Percentiles rank a stretch among this genome's conserved stretches.
These are phyloP conservation scores for Oligia strigilis DNA, from an alignment of 2,888 invertebrate species.

Conservation along the genomic window DNA sequence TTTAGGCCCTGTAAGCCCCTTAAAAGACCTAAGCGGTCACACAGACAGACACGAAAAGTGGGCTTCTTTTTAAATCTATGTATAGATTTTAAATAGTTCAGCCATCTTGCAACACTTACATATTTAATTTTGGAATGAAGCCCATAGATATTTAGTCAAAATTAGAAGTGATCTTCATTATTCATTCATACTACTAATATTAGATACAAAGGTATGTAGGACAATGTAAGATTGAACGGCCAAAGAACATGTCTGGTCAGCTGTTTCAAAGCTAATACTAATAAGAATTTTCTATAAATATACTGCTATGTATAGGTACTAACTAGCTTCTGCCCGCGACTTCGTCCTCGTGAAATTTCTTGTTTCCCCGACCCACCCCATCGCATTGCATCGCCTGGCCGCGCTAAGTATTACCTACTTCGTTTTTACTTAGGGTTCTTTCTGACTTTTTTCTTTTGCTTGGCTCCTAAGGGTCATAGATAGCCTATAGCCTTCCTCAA, in stretches of 20 bases:
- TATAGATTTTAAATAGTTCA: neutral
- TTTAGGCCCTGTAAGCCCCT: too few relatives aligned
- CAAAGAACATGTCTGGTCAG: constrained; percentile 30
- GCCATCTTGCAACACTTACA: neutral
- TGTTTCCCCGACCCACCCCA: too few relatives aligned
- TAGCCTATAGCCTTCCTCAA: too few relatives aligned
- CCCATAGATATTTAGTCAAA: constrained; percentile 14
- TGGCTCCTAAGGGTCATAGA: too few relatives aligned
- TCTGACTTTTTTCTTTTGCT: too few relatives aligned
- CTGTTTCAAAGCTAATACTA: constrained; percentile 21
- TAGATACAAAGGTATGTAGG: constrained; percentile 34
- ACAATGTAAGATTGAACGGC: constrained; percentile 36
- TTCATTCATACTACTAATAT: constrained; percentile 39
- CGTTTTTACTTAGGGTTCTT: too few relatives aligned
- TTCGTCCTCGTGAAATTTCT: too few relatives aligned
- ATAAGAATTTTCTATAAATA: constrained; percentile 37
- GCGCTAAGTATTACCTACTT: too few relatives aligned
- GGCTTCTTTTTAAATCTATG: neutral
- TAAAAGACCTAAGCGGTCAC: neutral
- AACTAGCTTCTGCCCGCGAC: too few relatives aligned
- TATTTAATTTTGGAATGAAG: constrained; percentile 20
- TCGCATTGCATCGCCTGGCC: too few relatives aligned
- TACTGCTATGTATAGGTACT: neutral
- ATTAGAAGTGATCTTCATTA: constrained; percentile 35
- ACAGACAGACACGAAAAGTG: neutral